phyloP scores from a whole-genome alignment of 2,888 invertebrate species.

The Aphrophora alni region DNA sequence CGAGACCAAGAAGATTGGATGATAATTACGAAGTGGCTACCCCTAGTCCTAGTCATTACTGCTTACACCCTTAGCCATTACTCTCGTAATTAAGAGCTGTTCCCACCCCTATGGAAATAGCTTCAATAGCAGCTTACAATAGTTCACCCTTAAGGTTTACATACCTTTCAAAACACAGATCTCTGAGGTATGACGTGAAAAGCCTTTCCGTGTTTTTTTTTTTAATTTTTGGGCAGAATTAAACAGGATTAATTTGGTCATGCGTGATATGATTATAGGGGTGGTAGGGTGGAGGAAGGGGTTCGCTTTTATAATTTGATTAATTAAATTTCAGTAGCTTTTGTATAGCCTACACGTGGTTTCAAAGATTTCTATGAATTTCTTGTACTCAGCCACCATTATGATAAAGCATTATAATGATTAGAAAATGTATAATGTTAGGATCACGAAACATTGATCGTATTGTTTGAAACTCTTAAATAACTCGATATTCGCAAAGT shows the following conservation, averaged over 20 bases:
- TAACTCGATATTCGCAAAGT: too few species aligned
- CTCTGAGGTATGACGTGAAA: not conserved
- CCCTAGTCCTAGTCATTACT: not conserved
- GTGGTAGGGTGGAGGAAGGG: not conserved
- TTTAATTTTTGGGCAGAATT: not conserved
- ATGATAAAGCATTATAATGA: too few species aligned
- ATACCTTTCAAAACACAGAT: not conserved
- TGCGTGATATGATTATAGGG: not conserved
- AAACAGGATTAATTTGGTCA: not conserved
- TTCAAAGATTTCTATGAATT: too few species aligned
- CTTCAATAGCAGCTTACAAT: constrained; percentile 1
- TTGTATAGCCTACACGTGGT: too few species aligned
- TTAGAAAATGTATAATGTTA: too few species aligned
- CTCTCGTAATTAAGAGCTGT: constrained; percentile 6
- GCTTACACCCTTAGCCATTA: constrained; percentile 3
- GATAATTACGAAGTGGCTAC: not conserved
- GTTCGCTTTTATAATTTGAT: not conserved
- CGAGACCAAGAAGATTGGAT: not conserved
- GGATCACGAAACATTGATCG: too few species aligned
- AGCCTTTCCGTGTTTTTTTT: not conserved
- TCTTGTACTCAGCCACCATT: too few species aligned
- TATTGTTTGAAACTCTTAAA: too few species aligned
- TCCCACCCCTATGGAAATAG: constrained; percentile 3
- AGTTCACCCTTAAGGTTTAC: not conserved
- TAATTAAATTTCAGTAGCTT: not conserved